These are phyloP conservation scores for Neopelma chrysocephalum DNA, from an alignment of 2,797 vertebrate genomes.

Conservation along the genomic window DNA sequence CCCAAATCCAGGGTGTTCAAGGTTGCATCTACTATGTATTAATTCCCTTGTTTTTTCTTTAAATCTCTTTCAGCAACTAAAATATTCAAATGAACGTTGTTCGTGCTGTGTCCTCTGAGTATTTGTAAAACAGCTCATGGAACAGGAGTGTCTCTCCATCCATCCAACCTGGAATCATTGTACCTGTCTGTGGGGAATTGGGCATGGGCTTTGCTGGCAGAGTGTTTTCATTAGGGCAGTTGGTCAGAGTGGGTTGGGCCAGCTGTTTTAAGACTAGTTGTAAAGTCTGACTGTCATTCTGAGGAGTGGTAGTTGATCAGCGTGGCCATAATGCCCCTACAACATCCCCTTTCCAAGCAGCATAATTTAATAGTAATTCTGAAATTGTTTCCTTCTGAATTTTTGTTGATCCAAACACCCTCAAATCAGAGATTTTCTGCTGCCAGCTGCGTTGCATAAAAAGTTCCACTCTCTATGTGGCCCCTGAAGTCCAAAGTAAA, in stretches of 20 bases:
- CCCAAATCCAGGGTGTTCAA: background rate
- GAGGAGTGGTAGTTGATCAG: background rate
- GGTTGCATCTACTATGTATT: background rate
- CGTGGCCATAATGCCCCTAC: background rate
- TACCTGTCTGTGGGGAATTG: background rate
- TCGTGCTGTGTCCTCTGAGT: background rate
- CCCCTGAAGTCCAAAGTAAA: slow-evolving; percentile 25
- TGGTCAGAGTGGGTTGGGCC: background rate
- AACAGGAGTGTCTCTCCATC: background rate
- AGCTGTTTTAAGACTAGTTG: background rate
- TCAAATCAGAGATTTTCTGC: slow-evolving; percentile 4
- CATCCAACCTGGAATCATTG: background rate
- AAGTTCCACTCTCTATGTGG: background rate
- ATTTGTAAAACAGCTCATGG: background rate
- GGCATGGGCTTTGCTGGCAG: background rate
- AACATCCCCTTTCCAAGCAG: background rate
- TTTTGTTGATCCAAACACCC: background rate
- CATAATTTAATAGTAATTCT: background rate
- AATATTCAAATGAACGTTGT: background rate
- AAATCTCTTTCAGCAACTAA: background rate
- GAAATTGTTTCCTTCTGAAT: background rate
- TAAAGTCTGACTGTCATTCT: background rate
- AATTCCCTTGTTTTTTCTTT: background rate
- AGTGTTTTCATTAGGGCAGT: background rate
- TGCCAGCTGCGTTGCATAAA: background rate